These are phyloP conservation scores for Chromoteleia sp. DNA, from an alignment of 2,888 invertebrate species.

Conservation along the genomic window DNA sequence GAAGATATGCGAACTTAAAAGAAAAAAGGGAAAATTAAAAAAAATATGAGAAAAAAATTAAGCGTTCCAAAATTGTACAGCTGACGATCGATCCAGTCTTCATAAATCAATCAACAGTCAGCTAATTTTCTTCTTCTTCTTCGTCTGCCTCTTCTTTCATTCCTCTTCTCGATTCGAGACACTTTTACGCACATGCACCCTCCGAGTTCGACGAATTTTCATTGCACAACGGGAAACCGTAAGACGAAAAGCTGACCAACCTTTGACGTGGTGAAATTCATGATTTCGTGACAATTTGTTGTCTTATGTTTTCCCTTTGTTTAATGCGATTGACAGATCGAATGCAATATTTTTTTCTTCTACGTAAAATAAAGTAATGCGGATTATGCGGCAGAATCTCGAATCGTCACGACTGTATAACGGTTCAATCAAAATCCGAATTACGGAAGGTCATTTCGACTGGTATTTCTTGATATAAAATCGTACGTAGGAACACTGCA, in stretches of 20 bases:
- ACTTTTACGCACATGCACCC: constrained; percentile 59
- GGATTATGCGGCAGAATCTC: constrained; percentile 59
- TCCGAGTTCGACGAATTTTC: constrained; percentile 50
- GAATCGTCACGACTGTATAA: constrained; percentile 19
- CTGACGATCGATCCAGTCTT: constrained; percentile 67
- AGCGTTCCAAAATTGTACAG: constrained; percentile 17
- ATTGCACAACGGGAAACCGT: constrained; percentile 57
- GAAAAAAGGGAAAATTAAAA: constrained; percentile 11
- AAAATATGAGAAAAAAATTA: constrained; percentile 13
- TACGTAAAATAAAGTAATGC: constrained; percentile 37
- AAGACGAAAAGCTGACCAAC: constrained; percentile 40
- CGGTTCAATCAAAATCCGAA: constrained; percentile 1
- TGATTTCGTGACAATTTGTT: neutral
- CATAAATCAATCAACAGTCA: constrained; percentile 63
- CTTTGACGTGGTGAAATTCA: constrained; percentile 4
- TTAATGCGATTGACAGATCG: constrained; percentile 35
- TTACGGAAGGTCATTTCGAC: neutral
- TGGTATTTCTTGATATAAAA: neutral
- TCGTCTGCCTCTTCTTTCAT: constrained; percentile 3
- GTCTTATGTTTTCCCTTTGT: constrained; percentile 41
- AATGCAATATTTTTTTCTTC: constrained; percentile 40
- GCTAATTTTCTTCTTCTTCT: constrained; percentile 28
- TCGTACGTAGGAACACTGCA: constrained; percentile 8
- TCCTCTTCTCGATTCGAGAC: constrained; percentile 53
- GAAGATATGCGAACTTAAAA: constrained; percentile 12